These are phyloP conservation scores for Volucella bombylans DNA, from an alignment of 2,888 invertebrate genomes.

Conservation along the genomic window DNA sequence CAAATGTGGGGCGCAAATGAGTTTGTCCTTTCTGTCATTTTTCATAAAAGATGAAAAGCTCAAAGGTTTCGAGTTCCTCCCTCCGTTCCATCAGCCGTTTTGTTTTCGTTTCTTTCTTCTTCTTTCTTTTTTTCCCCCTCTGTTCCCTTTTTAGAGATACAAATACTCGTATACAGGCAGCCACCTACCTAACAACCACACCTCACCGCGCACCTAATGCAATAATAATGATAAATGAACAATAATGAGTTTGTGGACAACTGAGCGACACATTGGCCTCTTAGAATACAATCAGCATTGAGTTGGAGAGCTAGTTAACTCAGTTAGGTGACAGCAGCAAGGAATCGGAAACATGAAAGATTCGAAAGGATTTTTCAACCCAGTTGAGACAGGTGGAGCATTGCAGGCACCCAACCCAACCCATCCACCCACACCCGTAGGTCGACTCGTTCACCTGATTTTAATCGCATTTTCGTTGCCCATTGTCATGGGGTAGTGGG, in stretches of 20 bases:
- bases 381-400: no score
- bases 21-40: constrained; percentile 73
- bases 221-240: constrained; percentile 74
- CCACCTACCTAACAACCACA: not conserved
- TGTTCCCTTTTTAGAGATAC: not conserved
- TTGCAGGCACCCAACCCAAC: constrained; percentile 10
- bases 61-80: constrained; percentile 40
- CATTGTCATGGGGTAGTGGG: constrained; percentile 63
- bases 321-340: no score
- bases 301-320: constrained; percentile 36
- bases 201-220: constrained; percentile 64
- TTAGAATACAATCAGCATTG: constrained; percentile 66
- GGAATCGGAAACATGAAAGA: no score
- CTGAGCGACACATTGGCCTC: constrained; percentile 73
- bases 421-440: not conserved
- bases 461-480: constrained; percentile 71
- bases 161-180: not conserved
- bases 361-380: constrained; percentile 40
- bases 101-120: not conserved
- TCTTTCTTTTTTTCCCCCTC: not conserved
- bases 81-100: constrained; percentile 5
- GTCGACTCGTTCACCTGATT: constrained; percentile 57
- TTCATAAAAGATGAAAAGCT: constrained; percentile 70
- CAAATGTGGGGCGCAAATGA: constrained; percentile 72
- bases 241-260: constrained; percentile 73